These are phyloP conservation scores for Petrolisthes manimaculis DNA, from an alignment of 2,888 invertebrate genomes.

Conservation along the genomic window DNA sequence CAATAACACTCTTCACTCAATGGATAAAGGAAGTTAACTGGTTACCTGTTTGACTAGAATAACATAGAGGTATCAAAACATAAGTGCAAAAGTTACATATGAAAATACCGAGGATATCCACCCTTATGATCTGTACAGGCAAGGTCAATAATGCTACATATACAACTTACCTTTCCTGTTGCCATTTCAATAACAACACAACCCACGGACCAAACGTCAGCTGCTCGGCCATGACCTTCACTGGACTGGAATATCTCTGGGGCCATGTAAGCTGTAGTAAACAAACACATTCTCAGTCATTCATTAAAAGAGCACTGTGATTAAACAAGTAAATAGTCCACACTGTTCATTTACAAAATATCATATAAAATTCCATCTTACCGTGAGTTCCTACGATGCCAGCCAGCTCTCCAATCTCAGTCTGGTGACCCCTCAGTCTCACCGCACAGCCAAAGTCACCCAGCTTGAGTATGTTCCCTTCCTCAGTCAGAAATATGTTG, in stretches of 20 bases:
- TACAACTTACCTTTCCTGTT: conserved; percentile 82
- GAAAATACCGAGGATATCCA: too few relatives aligned
- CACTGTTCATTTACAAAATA: too few relatives aligned
- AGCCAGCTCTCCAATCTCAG: conserved; percentile 87
- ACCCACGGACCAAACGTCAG: conserved; percentile 96
- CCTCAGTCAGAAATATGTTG: conserved; percentile 92
- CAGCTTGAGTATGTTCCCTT: conserved; percentile 87
- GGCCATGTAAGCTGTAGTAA: conserved; percentile 89
- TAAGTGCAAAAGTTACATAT: too few relatives aligned
- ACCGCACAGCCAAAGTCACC: conserved; percentile 97
- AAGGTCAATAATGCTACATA: too few relatives aligned
- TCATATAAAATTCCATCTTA: conserved; percentile 69
- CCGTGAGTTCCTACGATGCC: conserved; percentile 94
- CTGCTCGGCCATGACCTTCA: conserved; percentile 89
- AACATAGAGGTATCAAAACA: too few relatives aligned
- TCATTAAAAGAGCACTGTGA: too few relatives aligned
- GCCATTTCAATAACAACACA: conserved; percentile 97
- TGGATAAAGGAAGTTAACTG: too few relatives aligned
- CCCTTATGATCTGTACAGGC: too few relatives aligned
- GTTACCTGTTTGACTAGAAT: too few relatives aligned
- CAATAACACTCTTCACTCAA: too few relatives aligned
- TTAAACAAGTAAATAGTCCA: too few relatives aligned
- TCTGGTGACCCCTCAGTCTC: conserved; percentile 88
- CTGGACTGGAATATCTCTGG: conserved; percentile 86
- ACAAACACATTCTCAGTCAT: conserved; percentile 6